These are phyloP conservation scores for Telmatherina bonti DNA, from an alignment of 2,797 vertebrate species.

Conservation along the genomic window DNA sequence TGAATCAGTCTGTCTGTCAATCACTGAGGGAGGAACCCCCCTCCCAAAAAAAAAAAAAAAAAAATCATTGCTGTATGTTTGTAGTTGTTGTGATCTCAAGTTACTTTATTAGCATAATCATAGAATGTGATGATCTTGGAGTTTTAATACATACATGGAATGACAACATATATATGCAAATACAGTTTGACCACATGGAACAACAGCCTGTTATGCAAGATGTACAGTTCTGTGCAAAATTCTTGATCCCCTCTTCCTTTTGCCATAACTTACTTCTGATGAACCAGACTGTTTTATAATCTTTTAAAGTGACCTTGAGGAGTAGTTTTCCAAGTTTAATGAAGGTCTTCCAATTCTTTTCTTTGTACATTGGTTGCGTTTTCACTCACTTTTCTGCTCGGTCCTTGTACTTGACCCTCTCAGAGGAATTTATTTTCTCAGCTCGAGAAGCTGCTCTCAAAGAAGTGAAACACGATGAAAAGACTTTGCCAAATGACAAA, in stretches of 20 bases:
- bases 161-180: too few species aligned
- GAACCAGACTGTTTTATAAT: too few species aligned
- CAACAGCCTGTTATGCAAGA: neutral
- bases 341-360: neutral
- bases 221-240: neutral
- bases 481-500: too few species aligned
- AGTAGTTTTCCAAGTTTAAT: neutral
- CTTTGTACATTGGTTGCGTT: too few species aligned
- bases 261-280: neutral
- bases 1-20: constrained; percentile 15
- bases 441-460: too few species aligned
- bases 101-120: neutral
- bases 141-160: neutral
- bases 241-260: neutral
- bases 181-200: neutral
- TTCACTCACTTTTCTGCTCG: too few species aligned
- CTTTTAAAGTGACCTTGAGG: neutral
- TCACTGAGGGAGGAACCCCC: neutral
- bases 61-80: neutral
- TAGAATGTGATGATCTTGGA: neutral
- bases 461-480: too few species aligned
- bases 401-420: too few species aligned
- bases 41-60: too few species aligned
- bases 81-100: neutral
- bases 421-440: too few species aligned